Conservation (phyloP, 2,797 vertebrate genomes). For the Xenopus petersii region DNA sequence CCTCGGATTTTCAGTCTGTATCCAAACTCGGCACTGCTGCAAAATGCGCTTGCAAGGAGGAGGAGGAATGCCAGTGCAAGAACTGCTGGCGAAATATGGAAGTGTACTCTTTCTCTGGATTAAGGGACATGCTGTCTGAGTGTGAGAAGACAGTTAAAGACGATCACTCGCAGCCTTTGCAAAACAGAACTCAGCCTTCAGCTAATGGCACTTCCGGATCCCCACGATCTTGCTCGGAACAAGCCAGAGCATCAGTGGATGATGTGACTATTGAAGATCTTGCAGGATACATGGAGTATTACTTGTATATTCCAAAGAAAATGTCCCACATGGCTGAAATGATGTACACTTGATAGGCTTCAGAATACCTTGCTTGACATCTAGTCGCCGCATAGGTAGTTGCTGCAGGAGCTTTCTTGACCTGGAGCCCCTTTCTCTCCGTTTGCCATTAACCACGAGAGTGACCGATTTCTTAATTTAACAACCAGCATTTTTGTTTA, state of each 20-base stretch:
- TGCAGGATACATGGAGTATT: conserved; percentile 96
- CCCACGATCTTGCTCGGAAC: conserved; percentile 90
- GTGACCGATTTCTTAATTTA: not conserved
- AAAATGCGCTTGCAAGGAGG: conserved; percentile 57
- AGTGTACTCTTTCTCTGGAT: conserved; percentile 92
- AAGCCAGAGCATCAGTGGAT: conserved; percentile 88
- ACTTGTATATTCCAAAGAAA: conserved; percentile 96
- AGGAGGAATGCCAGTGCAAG: conserved; percentile 65
- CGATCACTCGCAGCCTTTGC: conserved; percentile 63
- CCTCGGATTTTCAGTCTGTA: conserved; percentile 84
- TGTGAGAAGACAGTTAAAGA: conserved; percentile 71
- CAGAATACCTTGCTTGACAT: not conserved
- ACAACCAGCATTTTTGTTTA: not conserved
- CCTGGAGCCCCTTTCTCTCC: conserved; percentile 30
- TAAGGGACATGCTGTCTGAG: conserved; percentile 77
- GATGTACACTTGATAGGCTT: conserved; percentile 88
- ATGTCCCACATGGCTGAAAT: conserved; percentile 99
- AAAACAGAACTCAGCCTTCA: conserved; percentile 71
- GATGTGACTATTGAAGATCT: conserved; percentile 98
- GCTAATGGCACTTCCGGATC: conserved; percentile 67
- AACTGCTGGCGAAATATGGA: conserved; percentile 86
- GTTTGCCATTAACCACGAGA: not conserved
- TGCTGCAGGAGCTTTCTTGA: conserved; percentile 52
- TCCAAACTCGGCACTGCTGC: conserved; percentile 68
- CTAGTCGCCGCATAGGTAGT: conserved; percentile 46